These are phyloP conservation scores for Ferdinandea cuprea DNA, from an alignment of 2,888 invertebrate species.

Conservation along the genomic window DNA sequence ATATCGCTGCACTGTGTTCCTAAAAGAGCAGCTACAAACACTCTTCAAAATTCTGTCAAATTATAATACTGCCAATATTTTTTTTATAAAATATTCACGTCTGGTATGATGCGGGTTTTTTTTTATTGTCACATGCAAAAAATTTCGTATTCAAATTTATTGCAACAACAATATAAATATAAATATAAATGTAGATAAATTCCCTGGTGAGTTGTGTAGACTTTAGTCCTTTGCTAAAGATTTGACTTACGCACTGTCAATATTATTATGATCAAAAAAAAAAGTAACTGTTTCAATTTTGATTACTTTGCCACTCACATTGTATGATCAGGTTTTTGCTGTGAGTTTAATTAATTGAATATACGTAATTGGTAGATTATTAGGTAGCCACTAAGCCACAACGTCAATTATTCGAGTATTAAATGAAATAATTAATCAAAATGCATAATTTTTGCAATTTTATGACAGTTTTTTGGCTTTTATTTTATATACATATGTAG, in stretches of 20 bases:
- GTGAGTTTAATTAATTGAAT: slow-evolving; percentile 61
- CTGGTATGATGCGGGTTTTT: not conserved
- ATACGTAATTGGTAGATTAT: slow-evolving; percentile 68
- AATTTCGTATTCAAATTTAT: slow-evolving; percentile 26
- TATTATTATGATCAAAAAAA: not conserved
- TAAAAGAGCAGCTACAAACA: not conserved
- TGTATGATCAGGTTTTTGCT: slow-evolving; percentile 16
- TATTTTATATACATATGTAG: not conserved
- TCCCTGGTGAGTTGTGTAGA: not conserved
- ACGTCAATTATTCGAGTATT: slow-evolving; percentile 67
- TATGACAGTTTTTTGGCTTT: slow-evolving; percentile 5
- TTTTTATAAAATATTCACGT: not conserved
- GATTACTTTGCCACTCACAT: slow-evolving; percentile 32
- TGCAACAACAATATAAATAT: not conserved
- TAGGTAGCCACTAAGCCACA: slow-evolving; percentile 69
- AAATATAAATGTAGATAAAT: not conserved
- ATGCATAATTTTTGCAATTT: slow-evolving; percentile 37
- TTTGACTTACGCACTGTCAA: slow-evolving; percentile 10
- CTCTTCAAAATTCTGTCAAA: slow-evolving; percentile 4
- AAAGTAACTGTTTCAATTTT: slow-evolving; percentile 26
- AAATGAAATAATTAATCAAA: slow-evolving; percentile 72
- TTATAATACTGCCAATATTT: slow-evolving; percentile 5
- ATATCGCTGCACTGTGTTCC: not conserved
- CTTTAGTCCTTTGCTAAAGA: not conserved
- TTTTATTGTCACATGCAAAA: not conserved